Percentiles rank a stretch among this genome's conserved stretches.
These are phyloP conservation scores for Volucella bombylans DNA, from an alignment of 2,888 invertebrate genomes.

Conservation along the genomic window DNA sequence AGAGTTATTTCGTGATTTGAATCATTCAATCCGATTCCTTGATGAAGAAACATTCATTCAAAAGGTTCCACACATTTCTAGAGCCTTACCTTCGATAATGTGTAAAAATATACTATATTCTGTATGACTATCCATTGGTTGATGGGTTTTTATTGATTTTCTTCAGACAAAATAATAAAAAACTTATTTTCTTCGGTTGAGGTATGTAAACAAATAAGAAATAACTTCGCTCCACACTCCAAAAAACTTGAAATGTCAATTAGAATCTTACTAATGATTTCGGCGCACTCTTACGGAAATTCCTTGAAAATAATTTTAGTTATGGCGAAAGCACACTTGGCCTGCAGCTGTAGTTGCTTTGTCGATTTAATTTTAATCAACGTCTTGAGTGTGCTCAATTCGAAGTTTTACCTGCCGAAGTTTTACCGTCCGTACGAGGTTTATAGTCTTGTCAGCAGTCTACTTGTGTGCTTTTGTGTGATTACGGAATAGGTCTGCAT, in stretches of 20 bases:
- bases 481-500: too few species aligned
- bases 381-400: too few species aligned
- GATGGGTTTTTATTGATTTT: neutral
- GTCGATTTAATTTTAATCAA: too few species aligned
- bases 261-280: neutral
- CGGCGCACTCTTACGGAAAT: slow-evolving; percentile 14
- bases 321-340: neutral
- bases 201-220: slow-evolving; percentile 58
- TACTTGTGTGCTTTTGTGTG: too few species aligned
- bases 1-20: slow-evolving; percentile 84
- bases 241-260: slow-evolving; percentile 18
- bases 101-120: slow-evolving; percentile 79
- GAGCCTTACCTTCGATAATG: slow-evolving; percentile 78
- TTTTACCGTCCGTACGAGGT: too few species aligned
- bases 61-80: neutral
- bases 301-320: neutral
- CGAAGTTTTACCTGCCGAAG: too few species aligned
- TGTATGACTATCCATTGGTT: slow-evolving; percentile 26
- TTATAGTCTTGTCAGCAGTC: too few species aligned
- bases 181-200: neutral
- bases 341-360: too few species aligned
- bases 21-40: slow-evolving; percentile 85
- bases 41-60: slow-evolving; percentile 10
- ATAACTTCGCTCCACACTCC: slow-evolving; percentile 1
- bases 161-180: neutral